Base-by-base conservation (phyloP, 2,797 vertebrate genomes). In the Myripristis jacobus region DNA sequence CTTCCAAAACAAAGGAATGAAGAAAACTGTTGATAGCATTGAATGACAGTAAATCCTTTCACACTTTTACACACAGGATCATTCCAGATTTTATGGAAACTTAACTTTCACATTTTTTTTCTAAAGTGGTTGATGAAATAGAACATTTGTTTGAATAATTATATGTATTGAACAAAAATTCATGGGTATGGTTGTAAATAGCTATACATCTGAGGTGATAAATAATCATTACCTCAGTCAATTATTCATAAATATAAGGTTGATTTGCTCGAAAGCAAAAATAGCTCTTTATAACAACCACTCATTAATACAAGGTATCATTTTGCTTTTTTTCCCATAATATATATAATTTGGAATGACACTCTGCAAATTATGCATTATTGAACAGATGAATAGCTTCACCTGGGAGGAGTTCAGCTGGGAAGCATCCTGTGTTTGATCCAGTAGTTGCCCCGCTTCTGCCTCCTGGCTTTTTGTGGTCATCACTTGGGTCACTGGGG, bases 361-460 rank as follows among this genome's bases (percentile, higher is more conserved):
- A 38, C 36, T 6, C 13, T 44, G 16, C 10, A 6, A 6, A 4
- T 13, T 13, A 6, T 18, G 12, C 31, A 61, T 12, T 15, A 15
- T 15, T 13, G 3, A 13, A 51, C 5, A 25, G 38, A 51, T 31
- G 1, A 18, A 13, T 0, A 36, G 5, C 25, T 52, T 82, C 18
- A 93, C 91, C 89, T 90, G 75, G 22, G 89, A 70, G 16, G 90
- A 82, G 60, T 87, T 91, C 36, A 94, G 76, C n/a, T 64, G 58
- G 13, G 83, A 73, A 0, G 27, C 6, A 7, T 92, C 11, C 29
- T 64, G 44, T 10, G 90, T 90, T 86, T 87, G 65, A 38, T 71
- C n/a, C 41, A 92, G 50, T 24, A 94, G 79, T 13, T 75, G 1
- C 1, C 80, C 34, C 0, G 72, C 84, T 59, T 57, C 36, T 1